Evolutionary conservation across 2,888 invertebrate genomes (phyloP).

Genomic region (Parascotia fuliginaria): DNA sequence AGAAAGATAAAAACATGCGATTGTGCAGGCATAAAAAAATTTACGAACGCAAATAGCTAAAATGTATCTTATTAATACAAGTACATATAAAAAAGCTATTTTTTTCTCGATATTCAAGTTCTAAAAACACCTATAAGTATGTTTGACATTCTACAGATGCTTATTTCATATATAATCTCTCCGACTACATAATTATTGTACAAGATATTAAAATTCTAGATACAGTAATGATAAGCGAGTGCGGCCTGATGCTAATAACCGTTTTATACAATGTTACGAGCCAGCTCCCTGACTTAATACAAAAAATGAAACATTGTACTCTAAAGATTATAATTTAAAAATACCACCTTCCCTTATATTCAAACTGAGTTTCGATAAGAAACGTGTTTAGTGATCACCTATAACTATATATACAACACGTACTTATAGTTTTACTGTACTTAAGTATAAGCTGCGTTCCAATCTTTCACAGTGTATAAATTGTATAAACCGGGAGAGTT

Average conservation of each 20-base stretch:
- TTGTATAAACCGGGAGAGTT: no score
- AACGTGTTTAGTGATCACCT: no score
- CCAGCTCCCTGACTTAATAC: background rate
- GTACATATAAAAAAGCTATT: no score
- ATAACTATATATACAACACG: no score
- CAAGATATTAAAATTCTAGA: conserved; percentile 1
- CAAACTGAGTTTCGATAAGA: no score
- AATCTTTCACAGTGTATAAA: no score
- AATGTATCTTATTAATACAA: no score
- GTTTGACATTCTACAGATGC: background rate
- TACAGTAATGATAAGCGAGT: background rate
- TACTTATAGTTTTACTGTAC: no score
- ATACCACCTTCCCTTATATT: background rate
- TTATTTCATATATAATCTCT: background rate
- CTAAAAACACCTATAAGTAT: background rate
- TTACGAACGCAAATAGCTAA: no score
- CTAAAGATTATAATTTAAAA: background rate
- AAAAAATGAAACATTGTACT: background rate
- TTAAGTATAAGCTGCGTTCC: no score
- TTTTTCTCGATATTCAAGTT: background rate
- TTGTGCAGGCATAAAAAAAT: no score
- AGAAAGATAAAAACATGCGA: no score
- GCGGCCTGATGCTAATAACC: background rate
- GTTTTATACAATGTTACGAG: background rate
- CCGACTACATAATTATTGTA: background rate